Conservation (phyloP, 2,113 vertebrate genomes). For the Procavia capensis region DNA sequence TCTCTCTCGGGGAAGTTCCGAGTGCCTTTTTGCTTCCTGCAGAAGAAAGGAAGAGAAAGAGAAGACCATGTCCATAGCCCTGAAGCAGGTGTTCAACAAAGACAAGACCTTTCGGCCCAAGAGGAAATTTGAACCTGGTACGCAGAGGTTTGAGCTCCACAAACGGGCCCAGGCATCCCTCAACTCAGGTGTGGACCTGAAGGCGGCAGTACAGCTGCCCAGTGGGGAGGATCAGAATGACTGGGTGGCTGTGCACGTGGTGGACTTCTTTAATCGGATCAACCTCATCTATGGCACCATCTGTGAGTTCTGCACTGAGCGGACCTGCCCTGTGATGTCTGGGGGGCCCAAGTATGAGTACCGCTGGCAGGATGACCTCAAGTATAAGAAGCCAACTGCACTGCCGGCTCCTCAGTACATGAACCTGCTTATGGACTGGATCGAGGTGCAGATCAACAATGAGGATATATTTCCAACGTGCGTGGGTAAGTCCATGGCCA, state of each 20-base stretch:
- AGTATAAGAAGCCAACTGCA: constrained; percentile 92
- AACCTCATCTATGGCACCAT: constrained; percentile 94
- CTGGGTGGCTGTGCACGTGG: constrained; percentile 93
- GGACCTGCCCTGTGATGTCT: constrained; percentile 92
- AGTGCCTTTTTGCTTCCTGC: constrained; percentile 72
- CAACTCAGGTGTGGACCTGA: constrained; percentile 89
- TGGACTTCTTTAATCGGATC: constrained; percentile 94
- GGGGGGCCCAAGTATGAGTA: constrained; percentile 93
- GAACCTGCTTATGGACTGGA: constrained; percentile 95
- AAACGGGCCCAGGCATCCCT: constrained; percentile 91
- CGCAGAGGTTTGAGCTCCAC: constrained; percentile 93
- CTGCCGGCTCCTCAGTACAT: constrained; percentile 92
- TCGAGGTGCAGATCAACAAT: constrained; percentile 93
- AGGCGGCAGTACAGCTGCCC: constrained; percentile 90
- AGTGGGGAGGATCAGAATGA: constrained; percentile 91
- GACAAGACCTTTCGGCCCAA: constrained; percentile 94
- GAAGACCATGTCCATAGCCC: constrained; percentile 89
- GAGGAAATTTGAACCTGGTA: constrained; percentile 92
- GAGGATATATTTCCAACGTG: constrained; percentile 92
- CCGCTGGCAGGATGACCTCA: constrained; percentile 92
- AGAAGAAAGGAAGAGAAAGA: constrained; percentile 67
- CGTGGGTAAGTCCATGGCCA: constrained; percentile 87
- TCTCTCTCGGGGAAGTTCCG: constrained; percentile 68
- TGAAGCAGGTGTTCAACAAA: constrained; percentile 94
- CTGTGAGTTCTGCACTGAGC: constrained; percentile 93